phyloP scores from a whole-genome alignment of 2,113 vertebrate species.

The Tenrec ecaudatus region DNA sequence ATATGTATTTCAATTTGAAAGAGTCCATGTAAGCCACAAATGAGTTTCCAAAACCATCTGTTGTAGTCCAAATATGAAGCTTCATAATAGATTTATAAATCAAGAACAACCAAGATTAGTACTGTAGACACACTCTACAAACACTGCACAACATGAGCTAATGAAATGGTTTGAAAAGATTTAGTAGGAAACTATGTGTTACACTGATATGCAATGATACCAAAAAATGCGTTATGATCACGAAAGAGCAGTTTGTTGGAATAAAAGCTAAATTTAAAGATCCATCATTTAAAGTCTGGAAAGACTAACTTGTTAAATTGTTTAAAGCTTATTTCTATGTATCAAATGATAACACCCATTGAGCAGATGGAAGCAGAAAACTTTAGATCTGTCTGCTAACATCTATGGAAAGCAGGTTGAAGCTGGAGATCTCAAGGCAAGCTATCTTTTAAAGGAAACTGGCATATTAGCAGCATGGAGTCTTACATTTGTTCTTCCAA shows the following conservation, averaged over 20 bases:
- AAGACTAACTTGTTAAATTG: conserved; percentile 69
- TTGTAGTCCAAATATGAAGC: neutral
- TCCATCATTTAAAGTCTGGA: conserved; percentile 80
- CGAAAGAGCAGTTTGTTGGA: conserved; percentile 82
- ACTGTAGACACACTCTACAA: neutral
- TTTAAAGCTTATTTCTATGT: conserved; percentile 71
- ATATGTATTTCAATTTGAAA: conserved; percentile 26
- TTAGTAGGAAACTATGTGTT: conserved; percentile 50
- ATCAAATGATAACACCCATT: conserved; percentile 66
- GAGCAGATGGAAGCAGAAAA: conserved; percentile 78
- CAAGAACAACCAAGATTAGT: neutral
- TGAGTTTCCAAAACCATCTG: neutral
- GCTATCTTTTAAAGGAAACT: conserved; percentile 71
- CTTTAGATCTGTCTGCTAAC: conserved; percentile 58
- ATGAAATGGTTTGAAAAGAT: conserved; percentile 36
- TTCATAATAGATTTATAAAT: neutral
- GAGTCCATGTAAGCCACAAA: neutral
- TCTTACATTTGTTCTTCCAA: conserved; percentile 64
- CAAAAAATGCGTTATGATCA: conserved; percentile 75
- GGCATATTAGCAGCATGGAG: conserved; percentile 62
- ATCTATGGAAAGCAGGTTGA: conserved; percentile 59
- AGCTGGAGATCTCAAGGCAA: conserved; percentile 51
- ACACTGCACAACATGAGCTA: conserved; percentile 2
- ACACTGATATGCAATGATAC: conserved; percentile 34
- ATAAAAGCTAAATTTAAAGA: conserved; percentile 81